Evolutionary conservation across 2,797 vertebrate species (phyloP), one percentile per base, ranked within the genome.

Genomic region (Aplochiton taeniatus): DNA sequence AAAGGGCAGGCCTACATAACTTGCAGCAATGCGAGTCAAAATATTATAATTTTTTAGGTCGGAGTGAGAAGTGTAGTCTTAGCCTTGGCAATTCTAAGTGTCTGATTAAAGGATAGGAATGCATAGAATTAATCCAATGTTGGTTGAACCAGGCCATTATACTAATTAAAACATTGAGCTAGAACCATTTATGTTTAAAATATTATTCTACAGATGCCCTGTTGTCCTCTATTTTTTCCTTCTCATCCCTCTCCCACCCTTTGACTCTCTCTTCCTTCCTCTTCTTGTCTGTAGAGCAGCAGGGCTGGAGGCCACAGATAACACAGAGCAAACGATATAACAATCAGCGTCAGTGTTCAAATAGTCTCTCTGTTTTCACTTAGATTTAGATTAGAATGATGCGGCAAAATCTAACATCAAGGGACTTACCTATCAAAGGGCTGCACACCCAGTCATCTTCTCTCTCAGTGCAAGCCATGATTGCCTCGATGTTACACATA

Each of bases 221-320:
- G 6, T 31, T 31, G 31, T 31, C 31, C 31, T 31, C 31, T 6
- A 31, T 31, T 6, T 6, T 31, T 31, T 31, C 2, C 2, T 31
- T 31, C 31, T 31, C 6, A 31, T 31, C 31, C 31, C 31, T 31
- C 31, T 31, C 31, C 31, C 31, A 31, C 31, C 31, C 31, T 31
- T 31, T 31, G 66, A 72, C 74, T 51, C 75, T 56, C 64, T 66
- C 68, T 58, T 68, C 61, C 45, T 11, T 68, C 77, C 78, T 79
- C 75, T 72, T 80, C 70, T 17, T 78, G 73, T 88, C 83, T 85
- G 76, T 84, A 75, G 85, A 82, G 78, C 64, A 59, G 73, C 58
- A 77, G 63, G 74, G 70, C 87, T 90, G 87, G 48, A 68, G 81
- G 78, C 74, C 66, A 41, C 81, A 81, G 90, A 90, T 91, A 91